Percentiles rank a stretch among this genome's conserved stretches.
phyloP scores from a whole-genome alignment of 2,797 vertebrate genomes.

The Argyrosomus regius region DNA sequence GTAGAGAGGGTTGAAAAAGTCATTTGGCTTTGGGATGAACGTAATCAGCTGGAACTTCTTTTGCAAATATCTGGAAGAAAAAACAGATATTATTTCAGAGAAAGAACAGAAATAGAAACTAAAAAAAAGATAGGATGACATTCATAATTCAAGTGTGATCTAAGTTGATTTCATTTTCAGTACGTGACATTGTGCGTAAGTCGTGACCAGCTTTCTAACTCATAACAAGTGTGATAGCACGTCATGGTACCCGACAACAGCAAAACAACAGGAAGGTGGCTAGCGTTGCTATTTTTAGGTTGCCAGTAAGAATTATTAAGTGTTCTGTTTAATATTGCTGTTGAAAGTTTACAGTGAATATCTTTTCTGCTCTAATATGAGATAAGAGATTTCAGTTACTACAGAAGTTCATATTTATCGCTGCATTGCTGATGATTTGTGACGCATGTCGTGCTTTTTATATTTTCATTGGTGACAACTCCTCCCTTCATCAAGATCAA shows the following conservation, averaged over 20 bases:
- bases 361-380: neutral
- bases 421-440: neutral
- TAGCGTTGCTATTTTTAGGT: neutral
- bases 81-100: slow-evolving; percentile 1
- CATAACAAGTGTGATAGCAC: neutral
- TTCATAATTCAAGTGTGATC: neutral
- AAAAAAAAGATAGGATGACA: neutral
- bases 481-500: neutral
- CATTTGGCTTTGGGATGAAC: slow-evolving; percentile 73
- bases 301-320: neutral
- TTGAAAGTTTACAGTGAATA: neutral
- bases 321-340: neutral
- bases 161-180: neutral
- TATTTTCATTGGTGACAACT: neutral
- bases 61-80: slow-evolving; percentile 55
- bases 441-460: neutral
- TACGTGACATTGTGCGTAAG: neutral
- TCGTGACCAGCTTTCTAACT: neutral
- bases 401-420: too few relatives aligned
- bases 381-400: too few relatives aligned
- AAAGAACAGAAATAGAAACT: neutral
- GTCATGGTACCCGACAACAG: neutral
- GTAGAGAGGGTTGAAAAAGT: slow-evolving; percentile 85
- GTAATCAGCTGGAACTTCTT: slow-evolving; percentile 64
- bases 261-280: neutral